Evolutionary conservation across 2,113 vertebrate species (phyloP), one percentile per base, ranked within the genome.

Genomic region (Epinephelus moara): DNA sequence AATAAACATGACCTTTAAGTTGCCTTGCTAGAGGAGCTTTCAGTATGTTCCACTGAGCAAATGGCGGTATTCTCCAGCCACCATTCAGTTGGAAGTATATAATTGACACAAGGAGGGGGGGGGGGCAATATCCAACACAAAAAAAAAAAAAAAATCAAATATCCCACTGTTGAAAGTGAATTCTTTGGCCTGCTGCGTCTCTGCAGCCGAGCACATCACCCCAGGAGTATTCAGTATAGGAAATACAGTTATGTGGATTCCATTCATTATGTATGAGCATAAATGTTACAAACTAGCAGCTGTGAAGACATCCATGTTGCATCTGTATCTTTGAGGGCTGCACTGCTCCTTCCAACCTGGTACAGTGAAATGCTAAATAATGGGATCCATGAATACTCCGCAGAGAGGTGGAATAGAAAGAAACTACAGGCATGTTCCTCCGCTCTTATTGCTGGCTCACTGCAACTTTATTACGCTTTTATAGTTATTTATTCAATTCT

Each of bases 241-340:
- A 90, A 92, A 90, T 87, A 86, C 76, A 84, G 72, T 88, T 85
- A 90, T 93, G 91, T 88, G 93, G 83, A 78, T 75, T 78, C 75
- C 90, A 95, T 95, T 91, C 83, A 95, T 94, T 89, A 94, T 95
- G 87, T 85, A 95, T 94, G 94, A 91, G 92, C 85, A 91, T 94
- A 95, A 95, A 95, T 94, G 95, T 93, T 94, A 93, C 89, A 94
- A 94, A 94, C 84, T 91, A 75, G 75, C 62, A 81, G 79, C 89
- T 89, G 88, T 90, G 87, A 92, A 91, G 86, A 88, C 81, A 74
- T 82, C 87, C 76, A 69, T 84, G 83, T 89, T 85, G 84, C 42
- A 86, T 88, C 80, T 82, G 81, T 87, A 75, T 89, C 75, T 87
- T 80, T 88, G 79, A 88, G 68, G 74, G 80, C 66, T 88, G 71